These are phyloP conservation scores for Melanotaenia pygmaea DNA, from an alignment of 2,797 vertebrate genomes.

Conservation along the genomic window DNA sequence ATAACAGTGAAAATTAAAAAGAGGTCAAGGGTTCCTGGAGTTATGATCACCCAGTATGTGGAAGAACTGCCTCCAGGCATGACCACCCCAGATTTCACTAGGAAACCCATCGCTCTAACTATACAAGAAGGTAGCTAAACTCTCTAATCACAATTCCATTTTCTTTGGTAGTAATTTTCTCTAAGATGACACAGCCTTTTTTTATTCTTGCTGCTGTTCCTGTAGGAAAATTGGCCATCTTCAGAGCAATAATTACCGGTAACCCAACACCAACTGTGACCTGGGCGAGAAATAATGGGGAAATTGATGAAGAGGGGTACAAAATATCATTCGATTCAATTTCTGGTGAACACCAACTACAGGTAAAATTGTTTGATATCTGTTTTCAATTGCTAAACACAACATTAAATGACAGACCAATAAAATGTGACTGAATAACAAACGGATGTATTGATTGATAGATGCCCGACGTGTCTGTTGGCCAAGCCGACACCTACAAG, in stretches of 20 bases:
- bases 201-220: background rate
- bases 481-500: conserved; percentile 87
- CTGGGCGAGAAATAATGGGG: conserved; percentile 82
- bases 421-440: background rate
- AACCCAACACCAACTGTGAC: conserved; percentile 84
- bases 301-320: conserved; percentile 78
- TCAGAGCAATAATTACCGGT: conserved; percentile 87
- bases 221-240: conserved; percentile 88
- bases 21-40: conserved; percentile 88
- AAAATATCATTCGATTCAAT: conserved; percentile 47
- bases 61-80: conserved; percentile 87
- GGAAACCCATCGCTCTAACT: conserved; percentile 89
- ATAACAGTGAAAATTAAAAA: conserved; percentile 70
- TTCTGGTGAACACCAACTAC: conserved; percentile 83
- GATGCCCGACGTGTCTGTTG: conserved; percentile 81
- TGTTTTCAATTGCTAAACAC: background rate
- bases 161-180: background rate
- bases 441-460: conserved; percentile 58
- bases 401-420: background rate
- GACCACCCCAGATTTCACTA: conserved; percentile 88
- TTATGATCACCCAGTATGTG: conserved; percentile 86
- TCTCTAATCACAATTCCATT: background rate
- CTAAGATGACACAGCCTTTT: background rate
- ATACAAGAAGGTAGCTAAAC: conserved; percentile 87
- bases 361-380: conserved; percentile 73